phyloP scores from a whole-genome alignment of 2,888 invertebrate genomes.

The Ceratothoa steindachneri region DNA sequence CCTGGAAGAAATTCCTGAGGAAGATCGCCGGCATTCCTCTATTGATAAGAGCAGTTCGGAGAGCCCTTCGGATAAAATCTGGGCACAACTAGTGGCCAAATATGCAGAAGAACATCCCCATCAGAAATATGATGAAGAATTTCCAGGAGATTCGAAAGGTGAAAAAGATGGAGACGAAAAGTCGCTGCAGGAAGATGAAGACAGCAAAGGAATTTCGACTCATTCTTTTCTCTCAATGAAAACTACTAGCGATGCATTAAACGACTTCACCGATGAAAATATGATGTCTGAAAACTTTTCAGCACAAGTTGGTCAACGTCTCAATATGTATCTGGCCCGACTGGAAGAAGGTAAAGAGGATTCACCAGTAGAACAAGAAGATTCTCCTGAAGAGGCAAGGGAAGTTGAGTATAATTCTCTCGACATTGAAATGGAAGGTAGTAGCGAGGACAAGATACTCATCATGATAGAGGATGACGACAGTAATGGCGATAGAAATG shows the following conservation, averaged over 20 bases:
- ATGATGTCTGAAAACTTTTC: slow-evolving; percentile 33
- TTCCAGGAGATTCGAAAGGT: neutral
- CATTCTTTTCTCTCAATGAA: neutral
- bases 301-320: slow-evolving; percentile 29
- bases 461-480: slow-evolving; percentile 9
- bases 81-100: slow-evolving; percentile 14
- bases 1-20: neutral
- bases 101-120: slow-evolving; percentile 6
- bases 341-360: slow-evolving; percentile 23
- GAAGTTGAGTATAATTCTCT: slow-evolving; percentile 15
- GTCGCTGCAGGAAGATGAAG: too few relatives aligned
- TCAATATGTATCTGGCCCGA: slow-evolving; percentile 32
- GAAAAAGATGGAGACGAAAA: neutral
- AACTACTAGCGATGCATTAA: neutral
- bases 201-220: neutral
- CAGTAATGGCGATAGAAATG: neutral
- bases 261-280: slow-evolving; percentile 1
- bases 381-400: slow-evolving; percentile 2
- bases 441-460: neutral
- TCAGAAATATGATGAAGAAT: neutral
- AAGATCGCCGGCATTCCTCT: neutral
- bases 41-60: neutral
- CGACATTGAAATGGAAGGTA: slow-evolving; percentile 9
- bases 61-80: slow-evolving; percentile 4
- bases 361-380: neutral